A percentile compares a stretch with the other conserved stretches of the same genome.
phyloP scores from a whole-genome alignment of 1,140 invertebrate species.

The Drosophila micromelanica region DNA sequence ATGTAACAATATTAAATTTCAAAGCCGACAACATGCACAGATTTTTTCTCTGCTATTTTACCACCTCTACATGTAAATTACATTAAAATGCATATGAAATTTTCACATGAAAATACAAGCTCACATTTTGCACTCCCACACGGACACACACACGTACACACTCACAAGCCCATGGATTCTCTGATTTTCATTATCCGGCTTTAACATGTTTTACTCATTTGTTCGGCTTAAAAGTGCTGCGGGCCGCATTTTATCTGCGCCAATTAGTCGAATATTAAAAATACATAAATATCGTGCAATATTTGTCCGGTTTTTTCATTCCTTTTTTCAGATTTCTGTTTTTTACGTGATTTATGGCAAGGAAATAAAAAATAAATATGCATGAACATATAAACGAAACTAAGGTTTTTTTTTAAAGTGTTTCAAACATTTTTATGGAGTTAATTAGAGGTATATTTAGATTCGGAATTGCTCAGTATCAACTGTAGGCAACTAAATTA shows the following conservation, averaged over 20 bases:
- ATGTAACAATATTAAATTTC: slow-evolving; percentile 57
- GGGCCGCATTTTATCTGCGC: slow-evolving; percentile 62
- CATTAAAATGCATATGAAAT: slow-evolving; percentile 46
- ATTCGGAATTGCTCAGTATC: neutral
- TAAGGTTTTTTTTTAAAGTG: neutral
- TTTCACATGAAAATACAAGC: slow-evolving; percentile 27
- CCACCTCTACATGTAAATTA: neutral
- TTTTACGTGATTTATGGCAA: neutral
- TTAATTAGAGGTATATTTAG: slow-evolving; percentile 5
- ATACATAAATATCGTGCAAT: slow-evolving; percentile 71
- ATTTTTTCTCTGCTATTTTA: neutral
- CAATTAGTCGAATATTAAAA: slow-evolving; percentile 82
- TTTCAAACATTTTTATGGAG: neutral
- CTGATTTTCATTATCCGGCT: slow-evolving; percentile 70
- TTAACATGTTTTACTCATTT: slow-evolving; percentile 71
- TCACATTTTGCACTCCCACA: neutral
- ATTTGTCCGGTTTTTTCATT: slow-evolving; percentile 38
- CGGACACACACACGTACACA: slow-evolving; percentile 8
- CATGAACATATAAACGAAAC: neutral
- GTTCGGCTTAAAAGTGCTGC: slow-evolving; percentile 43
- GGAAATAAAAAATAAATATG: neutral
- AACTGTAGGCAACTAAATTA: neutral
- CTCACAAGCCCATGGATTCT: slow-evolving; percentile 26
- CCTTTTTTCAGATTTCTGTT: neutral
- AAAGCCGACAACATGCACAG: slow-evolving; percentile 21